Percentiles rank a stretch among this genome's conserved stretches.
Conservation (phyloP, 2,113 vertebrate genomes). For the Phalacrocorax pelagicus region DNA sequence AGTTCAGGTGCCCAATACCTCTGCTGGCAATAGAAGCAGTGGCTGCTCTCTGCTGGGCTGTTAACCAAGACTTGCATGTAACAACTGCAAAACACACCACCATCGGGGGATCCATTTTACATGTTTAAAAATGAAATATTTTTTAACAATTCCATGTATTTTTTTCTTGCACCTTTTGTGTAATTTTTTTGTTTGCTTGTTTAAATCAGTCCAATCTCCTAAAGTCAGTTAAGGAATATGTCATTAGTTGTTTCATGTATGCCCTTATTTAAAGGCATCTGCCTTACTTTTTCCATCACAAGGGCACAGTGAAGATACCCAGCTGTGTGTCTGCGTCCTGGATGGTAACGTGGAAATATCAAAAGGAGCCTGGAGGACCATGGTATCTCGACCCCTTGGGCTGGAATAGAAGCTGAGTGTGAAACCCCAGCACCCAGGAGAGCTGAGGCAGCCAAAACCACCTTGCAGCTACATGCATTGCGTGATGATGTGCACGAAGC, state of each 20-base stretch:
- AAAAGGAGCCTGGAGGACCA: not conserved
- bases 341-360: not conserved
- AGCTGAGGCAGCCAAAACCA: not conserved
- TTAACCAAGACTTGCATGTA: not conserved
- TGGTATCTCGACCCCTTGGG: not conserved
- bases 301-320: not conserved
- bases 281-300: not conserved
- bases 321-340: not conserved
- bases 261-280: not conserved
- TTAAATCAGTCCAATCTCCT: not conserved
- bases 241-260: not conserved
- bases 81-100: not conserved
- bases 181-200: not conserved
- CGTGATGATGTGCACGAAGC: rapidly evolving
- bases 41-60: not conserved
- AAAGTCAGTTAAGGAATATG: not conserved
- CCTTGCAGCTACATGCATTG: not conserved
- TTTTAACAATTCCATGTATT: not conserved
- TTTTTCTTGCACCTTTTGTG: not conserved
- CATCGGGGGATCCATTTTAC: not conserved
- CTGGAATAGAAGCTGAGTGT: not conserved
- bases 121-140: not conserved
- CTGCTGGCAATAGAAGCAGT: not conserved
- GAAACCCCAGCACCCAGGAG: not conserved
- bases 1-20: not conserved